These are phyloP conservation scores for Baryphthengus martii DNA, from an alignment of 2,113 vertebrate genomes.

Conservation along the genomic window DNA sequence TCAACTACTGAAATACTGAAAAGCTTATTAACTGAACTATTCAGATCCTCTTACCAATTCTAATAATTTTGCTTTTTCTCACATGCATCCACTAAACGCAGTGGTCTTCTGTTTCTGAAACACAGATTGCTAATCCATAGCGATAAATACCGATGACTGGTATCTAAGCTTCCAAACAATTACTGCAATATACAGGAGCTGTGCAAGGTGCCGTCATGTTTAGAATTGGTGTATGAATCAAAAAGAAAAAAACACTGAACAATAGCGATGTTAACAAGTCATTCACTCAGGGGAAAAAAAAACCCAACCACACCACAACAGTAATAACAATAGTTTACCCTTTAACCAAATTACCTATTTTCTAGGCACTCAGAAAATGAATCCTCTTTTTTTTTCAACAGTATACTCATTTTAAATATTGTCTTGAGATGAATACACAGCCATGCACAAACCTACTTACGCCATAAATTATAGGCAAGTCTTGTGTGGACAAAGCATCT, in stretches of 20 bases:
- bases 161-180: neutral
- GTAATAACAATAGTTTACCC: neutral
- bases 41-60: neutral
- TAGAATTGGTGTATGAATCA: neutral
- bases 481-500: neutral
- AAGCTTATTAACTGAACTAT: neutral
- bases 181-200: neutral
- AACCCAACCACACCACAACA: neutral
- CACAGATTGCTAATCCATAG: neutral
- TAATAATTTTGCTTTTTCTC: neutral
- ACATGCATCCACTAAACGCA: neutral
- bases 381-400: neutral
- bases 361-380: neutral
- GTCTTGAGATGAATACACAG: neutral
- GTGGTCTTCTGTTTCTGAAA: neutral
- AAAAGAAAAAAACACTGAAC: neutral
- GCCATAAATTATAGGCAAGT: neutral
- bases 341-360: neutral
- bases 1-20: neutral
- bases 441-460: neutral
- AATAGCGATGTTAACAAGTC: neutral
- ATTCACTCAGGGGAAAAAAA: neutral
- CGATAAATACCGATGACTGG: neutral
- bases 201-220: neutral
- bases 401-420: neutral